Base-by-base conservation (phyloP, 1,140 invertebrate genomes). In the Ceratitis capitata region DNA sequence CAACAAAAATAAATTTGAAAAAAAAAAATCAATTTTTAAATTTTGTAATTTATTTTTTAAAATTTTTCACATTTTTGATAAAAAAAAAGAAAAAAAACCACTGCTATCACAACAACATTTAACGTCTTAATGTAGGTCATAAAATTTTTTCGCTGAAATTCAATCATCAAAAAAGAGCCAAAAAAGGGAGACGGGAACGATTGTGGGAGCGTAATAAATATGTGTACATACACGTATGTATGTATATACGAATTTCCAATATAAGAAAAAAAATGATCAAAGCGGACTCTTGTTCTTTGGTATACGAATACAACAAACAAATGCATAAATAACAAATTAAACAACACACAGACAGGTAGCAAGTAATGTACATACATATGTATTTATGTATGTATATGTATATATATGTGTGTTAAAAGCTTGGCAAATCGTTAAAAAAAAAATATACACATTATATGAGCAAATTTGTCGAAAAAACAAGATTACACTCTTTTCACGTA, bases 81-180 rank as follows among this genome's bases (percentile, higher is more conserved):
- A n/a, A n/a, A n/a, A n/a, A n/a, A n/a, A n/a, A n/a, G n/a, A n/a
- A n/a, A n/a, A n/a, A n/a, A n/a, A n/a, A n/a, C n/a, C 39, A 23
- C 69, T 45, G 69, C 69, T 26, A 78, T 78, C 69, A 6, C n/a
- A 78, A 78, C n/a, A 78, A 78, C 69, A 39, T 78, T 78, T 78
- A 45, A 78, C 32, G 32, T 42, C 69, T 78, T 78, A 45, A 78
- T 78, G 69, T 78, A 78, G 69, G 69, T 78, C 69, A 78, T 45
- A 45, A 78, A 78, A 78, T 45, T 45, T 78, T 26, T 78, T 78
- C 39, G 1, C 35, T 78, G 69, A 45, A 78, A 45, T 7, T 32
- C 16, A 78, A 78, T 78, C 39, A 47, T 45, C 35, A 69, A 32
- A 69, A 7, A 74, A 74, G 16, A 29, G 6, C 35, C 14, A 74